These are phyloP conservation scores for Virgularia gustaviana DNA, from an alignment of 92 coral and sea anemone species.

Conservation along the genomic window DNA sequence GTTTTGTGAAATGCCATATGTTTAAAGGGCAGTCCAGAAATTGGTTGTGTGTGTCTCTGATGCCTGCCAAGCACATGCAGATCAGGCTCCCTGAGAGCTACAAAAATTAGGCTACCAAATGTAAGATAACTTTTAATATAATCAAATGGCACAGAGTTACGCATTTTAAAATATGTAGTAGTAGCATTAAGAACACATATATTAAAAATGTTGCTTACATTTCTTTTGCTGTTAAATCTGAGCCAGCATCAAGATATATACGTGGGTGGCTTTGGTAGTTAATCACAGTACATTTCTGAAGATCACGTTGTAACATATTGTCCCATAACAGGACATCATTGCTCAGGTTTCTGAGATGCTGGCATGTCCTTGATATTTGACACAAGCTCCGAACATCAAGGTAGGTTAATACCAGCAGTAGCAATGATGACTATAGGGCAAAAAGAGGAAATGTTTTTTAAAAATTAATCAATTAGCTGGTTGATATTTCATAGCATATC, in stretches of 20 bases:
- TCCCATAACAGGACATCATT: slow-evolving; percentile 78
- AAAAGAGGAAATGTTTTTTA: too few species aligned
- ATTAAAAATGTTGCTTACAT: slow-evolving; percentile 87
- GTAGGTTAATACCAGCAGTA: slow-evolving; percentile 74
- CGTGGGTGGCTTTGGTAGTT: slow-evolving; percentile 75
- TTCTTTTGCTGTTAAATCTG: slow-evolving; percentile 76
- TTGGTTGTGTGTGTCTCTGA: too few species aligned
- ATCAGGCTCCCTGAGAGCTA: background rate
- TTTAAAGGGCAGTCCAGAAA: too few species aligned
- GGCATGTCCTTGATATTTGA: slow-evolving; percentile 66
- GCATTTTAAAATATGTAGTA: too few species aligned
- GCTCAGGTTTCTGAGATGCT: slow-evolving; percentile 69
- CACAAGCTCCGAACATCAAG: slow-evolving; percentile 79
- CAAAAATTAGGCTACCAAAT: too few species aligned
- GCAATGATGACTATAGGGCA: slow-evolving; percentile 65
- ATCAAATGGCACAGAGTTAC: too few species aligned
- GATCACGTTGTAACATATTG: slow-evolving; percentile 55
- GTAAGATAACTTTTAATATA: too few species aligned
- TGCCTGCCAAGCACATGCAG: too few species aligned
- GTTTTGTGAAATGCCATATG: too few species aligned
- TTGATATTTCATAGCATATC: too few species aligned
- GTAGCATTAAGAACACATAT: too few species aligned
- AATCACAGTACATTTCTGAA: slow-evolving; percentile 71
- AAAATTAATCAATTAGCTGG: too few species aligned
- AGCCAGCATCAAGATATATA: slow-evolving; percentile 76